These are phyloP conservation scores for Melanaphis sacchari DNA, from an alignment of 1,140 invertebrate genomes.

Conservation along the genomic window DNA sequence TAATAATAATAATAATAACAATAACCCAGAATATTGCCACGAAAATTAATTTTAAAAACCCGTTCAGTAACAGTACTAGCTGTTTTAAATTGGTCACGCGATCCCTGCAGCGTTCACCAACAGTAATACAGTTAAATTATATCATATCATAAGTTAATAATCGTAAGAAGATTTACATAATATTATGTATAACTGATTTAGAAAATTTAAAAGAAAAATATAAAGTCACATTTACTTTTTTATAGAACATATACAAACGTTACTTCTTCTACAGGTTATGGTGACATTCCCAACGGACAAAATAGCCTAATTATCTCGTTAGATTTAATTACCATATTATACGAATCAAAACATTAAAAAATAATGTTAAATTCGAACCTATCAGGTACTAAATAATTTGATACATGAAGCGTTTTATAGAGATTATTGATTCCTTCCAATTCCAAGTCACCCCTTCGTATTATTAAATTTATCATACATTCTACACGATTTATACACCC, in stretches of 20 bases:
- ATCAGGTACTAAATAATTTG: background rate
- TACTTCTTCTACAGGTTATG: background rate
- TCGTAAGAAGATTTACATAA: background rate
- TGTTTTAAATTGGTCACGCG: background rate
- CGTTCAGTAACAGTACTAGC: background rate
- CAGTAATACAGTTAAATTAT: background rate
- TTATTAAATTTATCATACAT: too few species aligned
- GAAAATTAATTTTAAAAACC: background rate
- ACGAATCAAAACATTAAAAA: too few species aligned
- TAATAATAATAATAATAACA: background rate
- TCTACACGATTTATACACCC: too few species aligned
- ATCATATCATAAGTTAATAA: background rate
- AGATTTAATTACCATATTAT: too few species aligned
- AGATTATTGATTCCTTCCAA: background rate
- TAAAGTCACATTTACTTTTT: background rate
- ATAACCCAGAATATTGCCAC: background rate
- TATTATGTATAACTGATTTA: background rate
- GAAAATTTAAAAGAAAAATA: background rate
- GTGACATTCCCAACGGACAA: too few species aligned
- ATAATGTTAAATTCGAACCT: background rate
- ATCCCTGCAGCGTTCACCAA: background rate
- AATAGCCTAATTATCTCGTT: too few species aligned
- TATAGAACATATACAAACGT: background rate
- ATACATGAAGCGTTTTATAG: too few species aligned
- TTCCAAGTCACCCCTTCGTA: background rate